A percentile compares a stretch with the other conserved stretches of the same genome.
These are phyloP conservation scores for Forbesichthys papilliferus DNA, from an alignment of 2,113 vertebrate species.

Conservation along the genomic window DNA sequence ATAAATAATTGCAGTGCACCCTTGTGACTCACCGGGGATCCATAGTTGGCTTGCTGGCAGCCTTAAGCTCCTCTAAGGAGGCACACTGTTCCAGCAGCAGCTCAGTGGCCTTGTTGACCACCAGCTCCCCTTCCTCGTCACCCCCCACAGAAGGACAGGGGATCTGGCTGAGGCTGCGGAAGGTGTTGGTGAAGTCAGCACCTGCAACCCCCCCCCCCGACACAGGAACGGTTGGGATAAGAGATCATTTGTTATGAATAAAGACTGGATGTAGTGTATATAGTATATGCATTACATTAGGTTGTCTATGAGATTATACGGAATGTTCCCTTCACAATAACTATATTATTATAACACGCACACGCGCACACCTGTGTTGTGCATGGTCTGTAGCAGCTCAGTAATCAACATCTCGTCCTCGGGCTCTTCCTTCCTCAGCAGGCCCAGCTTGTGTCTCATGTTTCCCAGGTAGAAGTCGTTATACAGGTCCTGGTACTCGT, in stretches of 20 bases:
- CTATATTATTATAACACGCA: neutral
- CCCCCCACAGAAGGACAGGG: conserved; percentile 60
- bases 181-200: conserved; percentile 95
- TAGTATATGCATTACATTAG: too few relatives aligned
- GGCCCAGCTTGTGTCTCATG: conserved; percentile 93
- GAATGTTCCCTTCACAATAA: too few relatives aligned
- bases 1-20: too few relatives aligned
- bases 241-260: neutral
- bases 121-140: conserved; percentile 47
- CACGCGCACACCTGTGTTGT: neutral
- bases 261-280: neutral
- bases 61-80: conserved; percentile 87
- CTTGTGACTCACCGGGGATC: conserved; percentile 83
- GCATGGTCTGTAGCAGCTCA: conserved; percentile 90
- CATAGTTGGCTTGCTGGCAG: conserved; percentile 89
- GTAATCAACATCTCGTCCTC: conserved; percentile 85
- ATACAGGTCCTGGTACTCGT: conserved; percentile 84
- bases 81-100: conserved; percentile 84
- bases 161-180: conserved; percentile 85
- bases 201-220: conserved; percentile 69
- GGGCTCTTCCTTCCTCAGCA: conserved; percentile 79
- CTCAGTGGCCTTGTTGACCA: conserved; percentile 70
- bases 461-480: conserved; percentile 84
- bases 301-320: too few relatives aligned
- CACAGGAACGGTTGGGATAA: neutral